Evolutionary conservation across 2,797 vertebrate species (phyloP), one percentile per base, ranked within the genome.

Genomic region (Sebastes flavidus): DNA sequence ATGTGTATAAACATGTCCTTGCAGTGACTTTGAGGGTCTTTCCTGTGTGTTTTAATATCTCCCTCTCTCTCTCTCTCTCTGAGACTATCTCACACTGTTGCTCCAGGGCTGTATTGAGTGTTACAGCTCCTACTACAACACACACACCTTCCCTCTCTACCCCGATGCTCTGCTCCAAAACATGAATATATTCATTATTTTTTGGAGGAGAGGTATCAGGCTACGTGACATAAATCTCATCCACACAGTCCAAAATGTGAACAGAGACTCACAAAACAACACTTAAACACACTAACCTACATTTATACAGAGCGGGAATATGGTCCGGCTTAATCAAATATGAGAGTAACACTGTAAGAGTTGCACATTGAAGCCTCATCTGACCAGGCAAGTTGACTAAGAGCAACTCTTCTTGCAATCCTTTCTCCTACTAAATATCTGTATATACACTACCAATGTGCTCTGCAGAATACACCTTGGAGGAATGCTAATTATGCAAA

Each of bases 151-250:
- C 42, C 49, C 74, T 78, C 58, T 78, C 61, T 79, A 18, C 55
- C 81, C 75, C 75, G 69, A 24, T 49, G 56, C 77, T 87, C 73
- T 72, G 69, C 82, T 79, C 80, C 49, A 79, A 74, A 78, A 88
- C 78, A 93, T 87, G 80, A 87, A 92, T 90, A 86, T 87, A 90
- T 92, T 89, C 76, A 86, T 87, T 66, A 49, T 74, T 75, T 79
- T 68, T 30, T 55, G 49, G 72, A 80, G 73, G 65, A 76, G 76
- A 77, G 27, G 77, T 54, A 54, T 78, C 46, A 16, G 67, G 55
- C 66, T 80, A 71, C 86, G 87, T 78, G 65, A 85, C 86, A 87
- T 79, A 78, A 78, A 77, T 90, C 67, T 84, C 38, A 63, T 75
- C 72, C 65, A 54, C 42, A 36, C n/a, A 13, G 66, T 27, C 24